A percentile compares a stretch with the other conserved stretches of the same genome.
phyloP scores from a whole-genome alignment of 2,797 vertebrate genomes.

The Jordanella pulchra region DNA sequence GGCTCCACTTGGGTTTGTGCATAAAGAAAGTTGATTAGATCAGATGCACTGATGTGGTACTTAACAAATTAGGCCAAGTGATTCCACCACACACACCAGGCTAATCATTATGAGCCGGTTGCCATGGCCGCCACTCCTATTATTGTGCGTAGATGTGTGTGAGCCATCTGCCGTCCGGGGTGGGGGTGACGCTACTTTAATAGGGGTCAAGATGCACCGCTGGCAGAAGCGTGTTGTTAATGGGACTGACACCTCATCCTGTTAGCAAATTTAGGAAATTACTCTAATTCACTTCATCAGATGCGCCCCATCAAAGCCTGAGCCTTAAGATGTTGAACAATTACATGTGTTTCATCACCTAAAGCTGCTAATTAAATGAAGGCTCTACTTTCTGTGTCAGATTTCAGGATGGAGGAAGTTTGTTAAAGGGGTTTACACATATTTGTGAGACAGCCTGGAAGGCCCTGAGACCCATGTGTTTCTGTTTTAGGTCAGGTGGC shows the following conservation, averaged over 20 bases:
- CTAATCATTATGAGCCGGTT: conserved; percentile 77
- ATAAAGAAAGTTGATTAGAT: conserved; percentile 79
- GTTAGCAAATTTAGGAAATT: conserved; percentile 75
- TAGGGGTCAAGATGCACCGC: conserved; percentile 79
- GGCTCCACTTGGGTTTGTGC: conserved; percentile 74
- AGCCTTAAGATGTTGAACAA: conserved; percentile 1
- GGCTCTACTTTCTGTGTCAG: not conserved
- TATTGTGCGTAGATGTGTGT: conserved; percentile 22
- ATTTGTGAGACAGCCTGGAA: conserved; percentile 6
- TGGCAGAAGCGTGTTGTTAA: conserved; percentile 73
- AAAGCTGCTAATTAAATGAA: conserved; percentile 15
- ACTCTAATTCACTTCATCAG: conserved; percentile 54
- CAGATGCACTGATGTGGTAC: conserved; percentile 78
- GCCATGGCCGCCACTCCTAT: conserved; percentile 76
- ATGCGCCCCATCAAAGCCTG: conserved; percentile 5
- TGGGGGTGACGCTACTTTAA: conserved; percentile 74
- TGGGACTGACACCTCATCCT: conserved; percentile 66
- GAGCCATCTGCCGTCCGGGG: conserved; percentile 78
- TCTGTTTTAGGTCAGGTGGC: conserved; percentile 43
- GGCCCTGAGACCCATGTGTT: conserved; percentile 9
- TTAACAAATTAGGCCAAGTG: conserved; percentile 85
- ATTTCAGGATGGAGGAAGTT: not conserved
- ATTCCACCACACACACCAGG: conserved; percentile 76
- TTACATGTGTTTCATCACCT: conserved; percentile 27
- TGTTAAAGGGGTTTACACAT: conserved; percentile 20